Evolutionary conservation across 1,140 invertebrate species (phyloP), one percentile per base, ranked within the genome.

Genomic region (Dufourea novaeangliae): DNA sequence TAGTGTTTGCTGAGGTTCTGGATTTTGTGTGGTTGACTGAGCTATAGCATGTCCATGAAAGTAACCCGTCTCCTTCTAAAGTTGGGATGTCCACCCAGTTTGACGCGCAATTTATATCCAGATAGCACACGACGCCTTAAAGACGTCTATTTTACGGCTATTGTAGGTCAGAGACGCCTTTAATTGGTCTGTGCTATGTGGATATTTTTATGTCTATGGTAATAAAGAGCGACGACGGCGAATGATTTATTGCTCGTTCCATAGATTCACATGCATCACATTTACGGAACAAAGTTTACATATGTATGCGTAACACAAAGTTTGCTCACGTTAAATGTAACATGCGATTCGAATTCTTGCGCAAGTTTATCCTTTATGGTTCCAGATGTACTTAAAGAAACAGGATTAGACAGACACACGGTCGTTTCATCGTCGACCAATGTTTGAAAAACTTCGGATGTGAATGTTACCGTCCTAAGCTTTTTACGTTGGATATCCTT

Each of bases 391-490:
- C 71, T 67, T 74, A 76, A 70, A 39, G 46, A 59, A 56, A 64
- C 46, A 34, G 80, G 44, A 37, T 73, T 61, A 34, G 88, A 87
- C 25, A 90, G 71, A 46, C 59, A 69, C 22, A 90, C 57, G 32
- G 82, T 90, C 20, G 86, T 75, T 52, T 88, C 77, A 41, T 91
- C 90, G 56, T 91, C 89, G 17, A 85, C 80, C 74, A 91, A 79
- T 8, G 89, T 90, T 77, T 91, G 88, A 52, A 86, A 88, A 41
- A 90, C 69, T 72, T 89, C 84, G 12, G 89, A 90, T 20, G 90
- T 90, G 25, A 90, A 87, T 44, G 87, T 87, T 50, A 90, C 70
- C 8, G 83, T 83, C 81, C 87, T 84, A 22, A 89, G 79, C 67
- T 88, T 87, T 78, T 82, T 86, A 69, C 83, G 83, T 64, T 88